These are phyloP conservation scores for Brachionus plicatilis DNA, from an alignment of 1,140 invertebrate genomes.

Conservation along the genomic window DNA sequence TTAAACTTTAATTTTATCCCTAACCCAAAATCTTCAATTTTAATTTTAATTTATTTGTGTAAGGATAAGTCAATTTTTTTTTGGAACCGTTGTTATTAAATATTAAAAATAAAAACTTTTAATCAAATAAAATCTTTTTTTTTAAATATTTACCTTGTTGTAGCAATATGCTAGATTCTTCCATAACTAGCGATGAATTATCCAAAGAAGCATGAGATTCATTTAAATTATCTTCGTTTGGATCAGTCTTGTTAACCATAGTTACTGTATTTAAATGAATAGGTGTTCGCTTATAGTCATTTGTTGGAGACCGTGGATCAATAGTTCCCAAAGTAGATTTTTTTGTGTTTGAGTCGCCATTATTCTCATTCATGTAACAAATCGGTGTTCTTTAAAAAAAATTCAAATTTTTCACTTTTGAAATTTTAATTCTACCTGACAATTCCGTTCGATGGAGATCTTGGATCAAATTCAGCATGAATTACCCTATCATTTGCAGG, in stretches of 20 bases:
- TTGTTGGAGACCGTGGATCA: constrained; percentile 11
- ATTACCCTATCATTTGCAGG: neutral
- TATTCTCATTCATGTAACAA: neutral
- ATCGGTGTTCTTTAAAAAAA: neutral
- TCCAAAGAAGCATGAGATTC: neutral
- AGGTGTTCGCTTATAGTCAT: constrained; percentile 4
- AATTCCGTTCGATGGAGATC: constrained; percentile 5
- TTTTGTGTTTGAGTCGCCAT: neutral
- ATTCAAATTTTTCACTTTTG: neutral
- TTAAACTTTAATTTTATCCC: too few relatives aligned
- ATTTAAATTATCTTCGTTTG: neutral
- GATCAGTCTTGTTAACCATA: neutral
- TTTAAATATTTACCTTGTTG: neutral
- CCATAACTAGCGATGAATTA: neutral
- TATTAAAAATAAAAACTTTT: too few relatives aligned
- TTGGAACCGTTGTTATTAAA: too few relatives aligned
- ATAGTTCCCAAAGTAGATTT: neutral
- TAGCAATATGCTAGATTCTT: neutral
- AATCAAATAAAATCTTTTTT: too few relatives aligned
- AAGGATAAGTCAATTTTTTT: too few relatives aligned
- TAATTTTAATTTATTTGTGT: too few relatives aligned
- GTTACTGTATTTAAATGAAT: neutral
- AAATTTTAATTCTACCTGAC: neutral
- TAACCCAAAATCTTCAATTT: too few relatives aligned
- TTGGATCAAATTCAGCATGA: neutral